Conservation (phyloP, 2,113 vertebrate species). For the Cervus canadensis region DNA sequence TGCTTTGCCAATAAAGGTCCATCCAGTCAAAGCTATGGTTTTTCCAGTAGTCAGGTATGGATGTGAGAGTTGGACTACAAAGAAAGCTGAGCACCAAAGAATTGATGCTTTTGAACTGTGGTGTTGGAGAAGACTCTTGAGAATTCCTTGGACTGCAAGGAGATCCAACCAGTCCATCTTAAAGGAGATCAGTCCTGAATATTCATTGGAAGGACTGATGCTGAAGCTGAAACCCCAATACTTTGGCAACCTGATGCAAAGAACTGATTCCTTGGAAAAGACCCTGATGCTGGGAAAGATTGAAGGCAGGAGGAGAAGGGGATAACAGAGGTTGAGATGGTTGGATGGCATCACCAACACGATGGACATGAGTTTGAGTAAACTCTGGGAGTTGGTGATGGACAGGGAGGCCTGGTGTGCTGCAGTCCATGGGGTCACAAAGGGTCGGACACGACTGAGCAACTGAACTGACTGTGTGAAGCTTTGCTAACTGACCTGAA, state of each 20-base stretch:
- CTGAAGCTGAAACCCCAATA: not conserved
- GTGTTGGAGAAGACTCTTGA: not conserved
- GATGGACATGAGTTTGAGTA: not conserved
- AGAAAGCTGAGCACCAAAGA: not conserved
- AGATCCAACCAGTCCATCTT: not conserved
- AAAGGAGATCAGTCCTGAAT: not conserved
- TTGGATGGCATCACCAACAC: fast-evolving
- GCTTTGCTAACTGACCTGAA: not conserved
- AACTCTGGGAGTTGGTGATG: not conserved
- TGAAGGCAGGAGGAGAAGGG: not conserved
- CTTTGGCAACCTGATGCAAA: not conserved
- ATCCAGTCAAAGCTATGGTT: not conserved
- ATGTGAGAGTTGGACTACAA: not conserved
- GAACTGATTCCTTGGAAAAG: not conserved
- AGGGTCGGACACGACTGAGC: not conserved
- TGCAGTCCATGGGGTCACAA: not conserved
- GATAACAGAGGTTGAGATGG: not conserved
- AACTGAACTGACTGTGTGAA: not conserved
- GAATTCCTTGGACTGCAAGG: not conserved
- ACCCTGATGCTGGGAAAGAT: not conserved
- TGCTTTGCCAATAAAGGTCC: not conserved
- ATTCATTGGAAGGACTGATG: not conserved
- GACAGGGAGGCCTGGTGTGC: not conserved
- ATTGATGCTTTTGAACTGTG: not conserved
- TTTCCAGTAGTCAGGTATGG: not conserved